Evolutionary conservation across 2,113 vertebrate genomes (phyloP), one percentile per base, ranked within the genome.

Genomic region (Grammomys dolichurus): DNA sequence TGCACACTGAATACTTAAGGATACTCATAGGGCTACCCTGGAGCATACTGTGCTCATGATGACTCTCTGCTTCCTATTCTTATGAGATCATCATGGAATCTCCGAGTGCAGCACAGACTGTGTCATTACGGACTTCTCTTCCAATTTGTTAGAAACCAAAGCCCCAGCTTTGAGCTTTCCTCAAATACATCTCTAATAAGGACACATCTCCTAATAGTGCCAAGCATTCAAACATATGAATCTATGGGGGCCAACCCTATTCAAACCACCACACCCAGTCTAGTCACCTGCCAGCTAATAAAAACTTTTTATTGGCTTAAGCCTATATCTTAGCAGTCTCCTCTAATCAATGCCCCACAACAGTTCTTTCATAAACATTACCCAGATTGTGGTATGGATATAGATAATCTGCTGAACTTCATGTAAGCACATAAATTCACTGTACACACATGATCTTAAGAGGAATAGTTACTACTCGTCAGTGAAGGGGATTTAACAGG

Each of bases 1-100:
- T 1, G 3, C 0, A 0, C 8, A 9, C n/a, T 92, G 12, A 2
- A n/a, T 1, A 2, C 14, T 9, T 4, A 28, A 54, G 40, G 22
- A 17, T 36, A 4, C 1, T 17, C 16, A 9, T 5, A 20, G 33
- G 4, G 16, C n/a, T 67, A 19, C 3, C 9, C 1, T 5, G 3
- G 6, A 46, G 22, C 24, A 10, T 22, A 48, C 2, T 12, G 0
- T 76, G 13, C 69, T 48, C 54, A 28, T 1, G 2, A 0, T 24
- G 54, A 2, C 17, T 19, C 33, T 33, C 8, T 20, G 43, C 6
- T 31, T 12, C 13, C 26, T 7, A 5, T 51, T 40, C 31, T 72
- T 4, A 0, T 33, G 31, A 3, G 48, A 19, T 3, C 4, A 4
- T 5, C 22, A 20, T 31, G 56, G 91, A 40, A 22, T 19, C 46